These are phyloP conservation scores for Elaphurus davidianus DNA, from an alignment of 2,113 vertebrate species.

Conservation along the genomic window DNA sequence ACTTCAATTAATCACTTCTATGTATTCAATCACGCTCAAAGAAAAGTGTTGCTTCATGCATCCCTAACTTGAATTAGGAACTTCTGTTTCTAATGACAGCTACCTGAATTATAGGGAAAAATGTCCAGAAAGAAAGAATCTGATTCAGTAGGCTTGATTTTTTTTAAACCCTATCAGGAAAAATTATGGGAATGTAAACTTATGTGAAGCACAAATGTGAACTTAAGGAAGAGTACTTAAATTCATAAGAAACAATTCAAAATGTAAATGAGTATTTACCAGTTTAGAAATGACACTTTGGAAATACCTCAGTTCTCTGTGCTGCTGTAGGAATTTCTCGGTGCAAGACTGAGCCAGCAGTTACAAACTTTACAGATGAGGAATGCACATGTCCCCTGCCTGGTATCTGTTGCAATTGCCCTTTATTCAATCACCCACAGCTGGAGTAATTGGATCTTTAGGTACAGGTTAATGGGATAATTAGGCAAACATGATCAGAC, in stretches of 20 bases:
- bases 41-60: not conserved
- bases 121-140: not conserved
- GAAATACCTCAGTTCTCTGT: constrained; percentile 31
- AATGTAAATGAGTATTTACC: not conserved
- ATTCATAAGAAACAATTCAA: constrained; percentile 25
- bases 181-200: not conserved
- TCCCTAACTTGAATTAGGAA: not conserved
- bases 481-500: constrained; percentile 82
- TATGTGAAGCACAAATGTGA: not conserved
- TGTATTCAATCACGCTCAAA: not conserved
- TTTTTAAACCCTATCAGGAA: not conserved
- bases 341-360: constrained; percentile 17
- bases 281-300: not conserved
- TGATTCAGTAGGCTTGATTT: not conserved
- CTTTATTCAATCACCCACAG: constrained; percentile 80
- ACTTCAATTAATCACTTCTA: not conserved
- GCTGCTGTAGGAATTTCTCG: constrained; percentile 37
- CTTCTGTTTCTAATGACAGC: not conserved
- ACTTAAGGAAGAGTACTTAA: not conserved
- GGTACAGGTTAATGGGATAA: constrained; percentile 85
- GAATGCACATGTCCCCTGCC: constrained; percentile 59
- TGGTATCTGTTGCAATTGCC: constrained; percentile 70
- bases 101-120: not conserved
- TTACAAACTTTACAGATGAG: constrained; percentile 67
- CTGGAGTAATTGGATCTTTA: constrained; percentile 80